A percentile compares a stretch with the other conserved stretches of the same genome.
phyloP scores from a whole-genome alignment of 2,888 invertebrate genomes.

The Melikaiella ostensackeni region DNA sequence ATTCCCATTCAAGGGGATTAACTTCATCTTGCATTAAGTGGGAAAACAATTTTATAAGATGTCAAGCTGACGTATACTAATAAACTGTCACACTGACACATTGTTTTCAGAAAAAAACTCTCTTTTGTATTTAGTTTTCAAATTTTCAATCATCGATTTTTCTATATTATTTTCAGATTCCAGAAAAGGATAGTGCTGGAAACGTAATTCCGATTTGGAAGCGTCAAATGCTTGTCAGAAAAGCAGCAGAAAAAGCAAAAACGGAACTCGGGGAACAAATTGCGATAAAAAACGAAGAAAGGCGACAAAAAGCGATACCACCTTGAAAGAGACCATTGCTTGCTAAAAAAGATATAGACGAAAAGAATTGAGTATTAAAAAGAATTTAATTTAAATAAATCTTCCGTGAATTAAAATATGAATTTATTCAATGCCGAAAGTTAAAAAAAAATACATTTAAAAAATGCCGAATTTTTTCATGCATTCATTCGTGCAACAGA shows the following conservation, averaged over 20 bases:
- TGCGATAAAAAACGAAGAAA: constrained; percentile 89
- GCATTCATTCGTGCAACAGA: no score
- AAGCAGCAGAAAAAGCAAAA: constrained; percentile 95
- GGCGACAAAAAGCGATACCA: constrained; percentile 91
- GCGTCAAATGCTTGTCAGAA: constrained; percentile 95
- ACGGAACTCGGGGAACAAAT: constrained; percentile 93
- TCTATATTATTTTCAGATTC: constrained; percentile 83
- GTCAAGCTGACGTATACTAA: no score
- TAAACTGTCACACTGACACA: no score
- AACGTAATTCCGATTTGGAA: constrained; percentile 97
- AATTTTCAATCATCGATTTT: background rate
- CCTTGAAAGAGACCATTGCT: constrained; percentile 96
- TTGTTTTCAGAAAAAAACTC: constrained; percentile 13
- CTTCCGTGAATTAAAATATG: background rate
- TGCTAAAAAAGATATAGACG: constrained; percentile 88
- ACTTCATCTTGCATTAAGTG: no score
- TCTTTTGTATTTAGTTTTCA: background rate
- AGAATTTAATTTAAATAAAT: background rate
- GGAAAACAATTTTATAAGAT: no score
- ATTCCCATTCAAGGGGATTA: no score
- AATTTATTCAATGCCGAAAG: no score
- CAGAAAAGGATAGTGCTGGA: constrained; percentile 92
- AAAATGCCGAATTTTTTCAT: no score
- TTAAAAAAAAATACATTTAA: no score
- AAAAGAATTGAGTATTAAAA: constrained; percentile 82